Base-by-base conservation (phyloP, 1,140 invertebrate species). In the Atta cephalotes region DNA sequence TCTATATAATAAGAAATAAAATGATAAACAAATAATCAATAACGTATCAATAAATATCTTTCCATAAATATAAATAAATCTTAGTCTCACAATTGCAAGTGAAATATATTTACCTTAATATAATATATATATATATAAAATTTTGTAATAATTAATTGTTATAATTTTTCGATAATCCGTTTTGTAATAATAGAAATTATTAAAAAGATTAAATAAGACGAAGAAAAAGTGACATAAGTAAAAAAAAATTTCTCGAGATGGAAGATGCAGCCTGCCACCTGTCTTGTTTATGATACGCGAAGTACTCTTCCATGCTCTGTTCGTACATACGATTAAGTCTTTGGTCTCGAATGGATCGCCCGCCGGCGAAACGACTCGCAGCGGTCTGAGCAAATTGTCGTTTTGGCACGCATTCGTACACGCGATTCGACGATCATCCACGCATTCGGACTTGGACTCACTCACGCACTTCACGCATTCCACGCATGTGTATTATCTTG, bases 351-450 rank as follows among this genome's bases (percentile, higher is more conserved):
- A 94, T 94, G 93, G 92, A 92, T 94, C 92, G 89, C 88, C 91
- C 92, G 91, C 92, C 91, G 81, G 88, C 91, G 90, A 93, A 70
- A 91, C 89, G 86, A 90, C 87, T 93, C 92, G 92, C 84, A 93
- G 92, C 92, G 90, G 92, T 92, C 93, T 94, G 94, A 95, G 94
- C 94, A 95, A 95, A 94, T 94, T 93, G 93, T 95, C 93, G 92
- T 94, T 94, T 85, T 94, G 94, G 92, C 93, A 94, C 93, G 92
- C 92, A 94, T 91, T 91, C 92, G 89, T 92, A 89, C 89, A 87
- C 60, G 66, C 86, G 65, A 77, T 88, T 79, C 82, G 71, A 81
- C 76, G 70, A 81, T 72, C 91, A 91, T 90, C 88, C 89, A 87
- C 81, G 49, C 70, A 76, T 63, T 63, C 82, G 51, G 63, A 87